Percentiles rank a stretch among this genome's conserved stretches.
phyloP scores from a whole-genome alignment of 2,888 invertebrate genomes.

The Crepidodera aurea region DNA sequence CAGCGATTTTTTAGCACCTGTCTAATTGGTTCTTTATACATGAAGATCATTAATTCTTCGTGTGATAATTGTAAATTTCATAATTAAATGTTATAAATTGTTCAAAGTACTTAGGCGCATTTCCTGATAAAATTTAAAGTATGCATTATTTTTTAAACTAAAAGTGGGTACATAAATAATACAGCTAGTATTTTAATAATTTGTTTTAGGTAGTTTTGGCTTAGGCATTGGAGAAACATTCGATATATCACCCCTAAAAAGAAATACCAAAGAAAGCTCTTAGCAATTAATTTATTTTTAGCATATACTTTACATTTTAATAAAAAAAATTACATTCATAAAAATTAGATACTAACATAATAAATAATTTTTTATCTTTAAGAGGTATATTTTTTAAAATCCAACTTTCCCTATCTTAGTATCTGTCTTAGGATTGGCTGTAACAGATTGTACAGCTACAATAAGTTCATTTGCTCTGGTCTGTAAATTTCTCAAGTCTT shows the following conservation, averaged over 20 bases:
- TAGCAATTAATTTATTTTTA: conserved; percentile 1
- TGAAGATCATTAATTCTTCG: no score
- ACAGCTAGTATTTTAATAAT: no score
- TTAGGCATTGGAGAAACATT: conserved; percentile 57
- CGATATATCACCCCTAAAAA: conserved; percentile 54
- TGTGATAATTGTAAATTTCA: no score
- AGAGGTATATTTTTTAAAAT: conserved; percentile 56
- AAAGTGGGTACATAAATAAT: no score
- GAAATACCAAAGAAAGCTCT: conserved; percentile 1
- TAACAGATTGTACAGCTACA: conserved; percentile 89
- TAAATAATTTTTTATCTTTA: background rate
- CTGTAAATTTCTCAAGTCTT: conserved; percentile 86
- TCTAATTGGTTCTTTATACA: no score
- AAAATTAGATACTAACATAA: conserved; percentile 18
- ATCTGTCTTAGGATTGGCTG: conserved; percentile 97
- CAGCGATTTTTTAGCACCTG: no score
- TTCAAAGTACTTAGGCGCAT: no score
- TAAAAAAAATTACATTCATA: no score
- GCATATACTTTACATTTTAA: conserved; percentile 23
- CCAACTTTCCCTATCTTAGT: conserved; percentile 94
- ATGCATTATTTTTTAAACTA: no score
- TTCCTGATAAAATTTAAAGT: no score
- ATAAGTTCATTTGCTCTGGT: conserved; percentile 94
- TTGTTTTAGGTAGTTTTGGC: conserved; percentile 51
- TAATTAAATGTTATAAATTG: no score